phyloP scores from a whole-genome alignment of 2,888 invertebrate genomes.

The Synanthedon myopaeformis region DNA sequence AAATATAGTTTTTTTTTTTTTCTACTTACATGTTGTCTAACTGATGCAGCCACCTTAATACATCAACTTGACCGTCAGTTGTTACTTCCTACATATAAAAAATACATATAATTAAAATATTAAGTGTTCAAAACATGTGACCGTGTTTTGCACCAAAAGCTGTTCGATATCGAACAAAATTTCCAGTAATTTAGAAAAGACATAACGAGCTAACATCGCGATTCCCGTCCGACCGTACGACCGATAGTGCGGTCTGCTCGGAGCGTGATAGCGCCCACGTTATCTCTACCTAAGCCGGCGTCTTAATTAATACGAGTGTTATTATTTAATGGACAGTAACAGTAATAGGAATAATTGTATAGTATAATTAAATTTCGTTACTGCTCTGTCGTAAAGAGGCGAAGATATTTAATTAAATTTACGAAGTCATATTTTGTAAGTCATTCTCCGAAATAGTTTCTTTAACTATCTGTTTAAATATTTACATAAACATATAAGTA shows the following conservation, averaged over 20 bases:
- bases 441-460: too few species aligned
- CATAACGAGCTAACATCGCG: constrained; percentile 5
- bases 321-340: constrained; percentile 18
- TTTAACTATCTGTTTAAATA: too few species aligned
- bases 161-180: constrained; percentile 7
- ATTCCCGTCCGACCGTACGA: neutral
- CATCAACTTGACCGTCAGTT: too few species aligned
- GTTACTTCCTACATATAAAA: too few species aligned
- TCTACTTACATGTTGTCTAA: too few species aligned
- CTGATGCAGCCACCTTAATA: too few species aligned
- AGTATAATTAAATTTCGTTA: neutral
- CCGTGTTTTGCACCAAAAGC: constrained; percentile 1
- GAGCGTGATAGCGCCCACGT: neutral
- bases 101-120: too few species aligned
- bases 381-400: neutral
- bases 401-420: neutral
- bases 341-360: constrained; percentile 6
- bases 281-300: constrained; percentile 11
- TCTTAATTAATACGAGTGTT: constrained; percentile 51
- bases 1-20: too few species aligned
- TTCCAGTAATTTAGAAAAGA: constrained; percentile 12
- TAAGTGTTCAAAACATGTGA: neutral
- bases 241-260: neutral
- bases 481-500: too few species aligned
- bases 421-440: neutral